Base-by-base conservation (phyloP, 1,140 invertebrate species). In the Mactra quadrangularis region DNA sequence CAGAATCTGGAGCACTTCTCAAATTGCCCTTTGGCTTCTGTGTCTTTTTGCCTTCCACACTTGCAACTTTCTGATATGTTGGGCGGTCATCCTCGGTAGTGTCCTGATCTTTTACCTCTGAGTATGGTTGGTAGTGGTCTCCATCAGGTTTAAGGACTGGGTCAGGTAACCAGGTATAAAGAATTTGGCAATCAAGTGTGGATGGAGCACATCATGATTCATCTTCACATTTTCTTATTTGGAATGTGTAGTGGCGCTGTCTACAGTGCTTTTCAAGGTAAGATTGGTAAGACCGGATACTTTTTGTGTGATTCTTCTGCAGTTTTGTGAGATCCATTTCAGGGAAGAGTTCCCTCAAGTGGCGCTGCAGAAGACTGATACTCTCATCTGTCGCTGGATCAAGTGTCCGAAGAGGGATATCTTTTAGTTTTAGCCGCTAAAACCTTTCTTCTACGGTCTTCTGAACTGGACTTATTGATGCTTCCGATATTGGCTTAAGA, bases 401-500 rank as follows among this genome's bases (percentile, higher is more conserved):
- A 22, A 62, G 25, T 3, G 62, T 25, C 25, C n/a, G 1, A 59
- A 66, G 29, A 7, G n/a, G 59, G 35, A 25, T 47, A 1, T 50
- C 83, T 75, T 79, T 79, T 22, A 60, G 27, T 31, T 62, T 64
- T 41, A 77, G 41, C 3, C 31, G 29, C 13, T 3, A 22, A 13
- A 77, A 72, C n/a, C 76, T 57, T 1, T 59, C 31, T 4, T 70
- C 22, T 33, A 85, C 31, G 1, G 60, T 13, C 22, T 0, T 53
- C 19, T 60, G 53, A 17, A 83, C 47, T n/a, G 86, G 50, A 47
- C 85, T 13, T 17, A 71, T 41, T 33, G 66, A 78, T 77, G n/a
- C 15, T 33, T 17, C 53, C 45, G 75, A 35, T 38, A 33, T n/a
- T 68, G 33, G 57, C 77, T 85, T 9, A 84, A 27, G n/a, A n/a